Evolutionary conservation across 2,888 invertebrate species (phyloP), one percentile per base, ranked within the genome.

Genomic region (Pristionchus arcanus): DNA sequence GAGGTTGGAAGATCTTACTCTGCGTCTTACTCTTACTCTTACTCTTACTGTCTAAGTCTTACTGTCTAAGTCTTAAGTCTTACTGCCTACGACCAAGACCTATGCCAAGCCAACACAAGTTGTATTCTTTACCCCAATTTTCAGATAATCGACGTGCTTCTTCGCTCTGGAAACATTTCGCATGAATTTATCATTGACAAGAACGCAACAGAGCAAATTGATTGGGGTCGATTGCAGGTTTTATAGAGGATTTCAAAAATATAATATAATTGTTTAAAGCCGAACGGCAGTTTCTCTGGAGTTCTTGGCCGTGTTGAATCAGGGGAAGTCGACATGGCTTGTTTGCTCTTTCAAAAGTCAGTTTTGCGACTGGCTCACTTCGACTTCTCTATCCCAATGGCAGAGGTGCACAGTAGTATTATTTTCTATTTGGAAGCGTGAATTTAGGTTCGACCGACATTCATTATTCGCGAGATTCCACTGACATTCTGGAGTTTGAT

Each of bases 401-500:
- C 74, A 4, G 74, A 74, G 37, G 74, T 74, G 16, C 7, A 1
- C 1, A 3, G 3, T 1, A 11, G 37, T 37, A 37, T n/a, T 2
- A 16, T 16, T 37, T 16, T 74, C 37, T 34, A 5, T 49, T 49
- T 49, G 9, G 42, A 42, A 42, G 42, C 3, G 3, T 3, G 42
- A 74, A 37, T 34, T 34, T 37, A 74, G 74, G 34, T 74, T 74
- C 37, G 83, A 1, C 83, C 83, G 3, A 28, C 28, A n/a, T 83
- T 83, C 83, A 53, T 83, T 13, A 15, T 83, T 83, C 83, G 83
- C 49, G 83, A 83, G n/a, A n/a, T n/a, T 13, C 49, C 49, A 9
- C 28, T 68, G 2, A 87, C 87, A 11, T 13, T 87, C 21, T 42
- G 49, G 66, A 55, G 49, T 16, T n/a, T 87, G 15, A 15, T 87